Evolutionary conservation across 1,140 invertebrate genomes (phyloP).

Genomic region (Achroia grisella): DNA sequence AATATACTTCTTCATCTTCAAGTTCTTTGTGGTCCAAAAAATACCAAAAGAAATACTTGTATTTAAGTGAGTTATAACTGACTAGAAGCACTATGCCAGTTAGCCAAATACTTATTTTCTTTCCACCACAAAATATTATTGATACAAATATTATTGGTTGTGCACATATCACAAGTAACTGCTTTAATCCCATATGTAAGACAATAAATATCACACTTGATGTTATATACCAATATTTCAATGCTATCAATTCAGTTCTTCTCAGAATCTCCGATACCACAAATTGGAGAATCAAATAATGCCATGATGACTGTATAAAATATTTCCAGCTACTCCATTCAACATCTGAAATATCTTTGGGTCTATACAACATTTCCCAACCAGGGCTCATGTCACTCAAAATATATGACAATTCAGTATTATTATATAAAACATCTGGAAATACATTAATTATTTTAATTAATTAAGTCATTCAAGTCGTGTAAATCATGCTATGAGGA

Average conservation of each 20-base stretch:
- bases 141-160: constrained; percentile 54
- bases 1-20: constrained; percentile 62
- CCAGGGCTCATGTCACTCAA: constrained; percentile 49
- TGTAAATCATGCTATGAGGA: no score
- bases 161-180: constrained; percentile 39
- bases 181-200: constrained; percentile 41
- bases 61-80: constrained; percentile 59
- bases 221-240: constrained; percentile 60
- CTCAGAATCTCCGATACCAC: constrained; percentile 52
- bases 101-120: constrained; percentile 50
- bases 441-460: constrained; percentile 14
- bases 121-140: constrained; percentile 41
- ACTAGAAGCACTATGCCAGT: constrained; percentile 41
- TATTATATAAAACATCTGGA: constrained; percentile 42
- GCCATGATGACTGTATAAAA: constrained; percentile 45
- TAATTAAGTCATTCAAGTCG: no score
- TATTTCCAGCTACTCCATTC: constrained; percentile 70
- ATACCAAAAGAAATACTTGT: constrained; percentile 53
- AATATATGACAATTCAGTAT: constrained; percentile 18
- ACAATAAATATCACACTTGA: constrained; percentile 51
- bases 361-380: constrained; percentile 45
- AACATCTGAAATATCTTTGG: constrained; percentile 64
- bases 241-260: constrained; percentile 13
- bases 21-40: constrained; percentile 45
- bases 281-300: constrained; percentile 51